These are phyloP conservation scores for Decapterus maruadsi DNA, from an alignment of 2,797 vertebrate species.

Conservation along the genomic window DNA sequence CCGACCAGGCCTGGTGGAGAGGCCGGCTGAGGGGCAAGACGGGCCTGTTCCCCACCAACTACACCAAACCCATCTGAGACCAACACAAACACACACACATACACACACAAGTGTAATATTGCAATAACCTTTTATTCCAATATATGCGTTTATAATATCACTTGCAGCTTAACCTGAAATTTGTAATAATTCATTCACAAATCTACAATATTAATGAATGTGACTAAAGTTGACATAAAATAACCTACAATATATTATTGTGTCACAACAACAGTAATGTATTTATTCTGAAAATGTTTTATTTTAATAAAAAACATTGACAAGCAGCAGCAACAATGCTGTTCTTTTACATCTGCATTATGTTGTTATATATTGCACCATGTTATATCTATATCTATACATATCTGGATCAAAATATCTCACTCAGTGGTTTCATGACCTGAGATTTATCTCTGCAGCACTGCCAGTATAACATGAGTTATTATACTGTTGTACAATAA, in stretches of 20 bases:
- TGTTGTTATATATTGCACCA: too few relatives aligned
- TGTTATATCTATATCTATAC: background rate
- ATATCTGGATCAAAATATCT: background rate
- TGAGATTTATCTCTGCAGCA: background rate
- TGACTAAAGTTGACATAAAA: background rate
- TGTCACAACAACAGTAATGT: background rate
- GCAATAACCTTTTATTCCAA: too few relatives aligned
- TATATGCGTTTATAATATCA: background rate
- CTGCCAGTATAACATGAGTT: too few relatives aligned
- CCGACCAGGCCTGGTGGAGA: conserved; percentile 89
- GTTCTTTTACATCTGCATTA: too few relatives aligned
- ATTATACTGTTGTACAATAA: too few relatives aligned
- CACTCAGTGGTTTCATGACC: background rate
- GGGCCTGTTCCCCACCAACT: conserved; percentile 92
- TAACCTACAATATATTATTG: background rate
- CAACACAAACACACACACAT: background rate
- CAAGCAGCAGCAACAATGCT: too few relatives aligned
- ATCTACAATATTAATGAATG: too few relatives aligned
- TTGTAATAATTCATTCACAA: background rate
- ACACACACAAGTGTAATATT: background rate
- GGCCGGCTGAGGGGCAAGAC: conserved; percentile 84
- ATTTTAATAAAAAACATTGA: background rate
- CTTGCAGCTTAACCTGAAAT: too few relatives aligned
- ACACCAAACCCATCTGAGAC: conserved; percentile 82
- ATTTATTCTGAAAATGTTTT: background rate